Evolutionary conservation across 2,797 vertebrate species (phyloP).

Genomic region (Mareca penelope): DNA sequence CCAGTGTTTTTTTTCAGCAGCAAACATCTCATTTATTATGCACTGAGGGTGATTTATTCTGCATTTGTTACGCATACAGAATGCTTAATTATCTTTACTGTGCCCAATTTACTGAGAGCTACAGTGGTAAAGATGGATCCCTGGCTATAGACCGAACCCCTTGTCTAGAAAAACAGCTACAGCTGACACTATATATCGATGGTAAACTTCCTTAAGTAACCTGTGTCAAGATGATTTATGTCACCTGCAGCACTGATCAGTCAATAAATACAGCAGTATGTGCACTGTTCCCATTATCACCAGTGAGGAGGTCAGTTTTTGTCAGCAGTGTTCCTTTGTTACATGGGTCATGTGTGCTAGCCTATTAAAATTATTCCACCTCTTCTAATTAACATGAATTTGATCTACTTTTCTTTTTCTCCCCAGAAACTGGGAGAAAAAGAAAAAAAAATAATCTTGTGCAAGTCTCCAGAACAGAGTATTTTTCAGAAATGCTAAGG

Average conservation of each 20-base stretch:
- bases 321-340: background rate
- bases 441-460: background rate
- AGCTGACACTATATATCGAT: background rate
- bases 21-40: background rate
- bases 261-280: background rate
- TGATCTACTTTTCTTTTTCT: background rate
- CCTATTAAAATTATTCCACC: background rate
- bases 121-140: background rate
- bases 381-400: background rate
- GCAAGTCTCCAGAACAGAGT: background rate
- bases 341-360: background rate
- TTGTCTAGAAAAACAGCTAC: background rate
- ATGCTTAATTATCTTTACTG: background rate
- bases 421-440: background rate
- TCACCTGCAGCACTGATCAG: background rate
- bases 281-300: background rate
- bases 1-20: background rate
- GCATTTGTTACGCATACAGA: background rate
- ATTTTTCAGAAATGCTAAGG: background rate
- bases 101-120: background rate
- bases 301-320: background rate
- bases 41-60: background rate
- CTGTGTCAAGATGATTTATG: background rate
- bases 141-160: background rate
- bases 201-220: background rate